phyloP scores from a whole-genome alignment of 2,113 vertebrate genomes.

The Labeo catla region DNA sequence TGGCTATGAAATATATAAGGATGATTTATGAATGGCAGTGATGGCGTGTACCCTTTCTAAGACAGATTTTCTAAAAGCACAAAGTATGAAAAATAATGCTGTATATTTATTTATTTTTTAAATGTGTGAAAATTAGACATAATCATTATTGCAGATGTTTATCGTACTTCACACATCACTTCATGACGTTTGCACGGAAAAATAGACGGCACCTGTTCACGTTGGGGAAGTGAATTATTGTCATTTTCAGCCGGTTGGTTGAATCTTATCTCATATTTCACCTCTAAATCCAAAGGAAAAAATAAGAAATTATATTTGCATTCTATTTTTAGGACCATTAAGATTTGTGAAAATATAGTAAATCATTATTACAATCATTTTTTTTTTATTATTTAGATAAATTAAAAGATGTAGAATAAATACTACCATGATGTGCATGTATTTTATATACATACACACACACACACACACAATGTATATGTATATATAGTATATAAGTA shows the following conservation, averaged over 20 bases:
- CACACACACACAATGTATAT: background rate
- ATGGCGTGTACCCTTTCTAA: background rate
- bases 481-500: background rate
- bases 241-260: conserved; percentile 48
- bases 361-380: background rate
- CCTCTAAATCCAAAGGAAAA: background rate
- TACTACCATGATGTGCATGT: background rate
- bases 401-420: background rate
- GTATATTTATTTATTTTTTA: conserved; percentile 40
- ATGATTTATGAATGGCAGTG: background rate
- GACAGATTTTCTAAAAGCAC: conserved; percentile 54
- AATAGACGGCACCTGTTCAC: background rate
- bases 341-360: background rate
- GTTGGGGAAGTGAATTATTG: conserved; percentile 13
- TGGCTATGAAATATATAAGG: background rate
- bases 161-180: conserved; percentile 35
- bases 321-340: background rate
- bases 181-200: conserved; percentile 50
- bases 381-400: background rate
- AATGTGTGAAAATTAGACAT: conserved; percentile 18
- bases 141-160: conserved; percentile 1
- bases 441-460: background rate
- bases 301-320: background rate
- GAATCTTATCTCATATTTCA: background rate
- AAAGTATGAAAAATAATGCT: conserved; percentile 47